Base-by-base conservation (phyloP, 2,113 vertebrate genomes). In the Marmota flaviventris region DNA sequence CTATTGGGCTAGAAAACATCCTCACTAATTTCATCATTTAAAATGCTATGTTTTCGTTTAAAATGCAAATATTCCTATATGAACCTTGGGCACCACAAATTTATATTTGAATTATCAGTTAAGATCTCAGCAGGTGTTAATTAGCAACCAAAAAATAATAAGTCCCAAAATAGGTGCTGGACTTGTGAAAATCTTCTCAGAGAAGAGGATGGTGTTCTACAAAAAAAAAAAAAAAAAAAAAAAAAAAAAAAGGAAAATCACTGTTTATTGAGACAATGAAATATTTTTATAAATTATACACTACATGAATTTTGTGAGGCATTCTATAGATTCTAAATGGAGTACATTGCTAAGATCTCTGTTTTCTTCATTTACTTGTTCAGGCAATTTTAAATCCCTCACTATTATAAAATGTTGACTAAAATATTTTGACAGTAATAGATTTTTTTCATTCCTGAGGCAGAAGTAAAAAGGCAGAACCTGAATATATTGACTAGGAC, bases 81-180 rank as follows among this genome's bases (percentile, higher is more conserved):
- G 84, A 45, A 10, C 83, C 20, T 7, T 7, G 92, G 24, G 29
- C 42, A 85, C 63, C 70, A 48, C 92, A 87, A 72, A 93, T 93
- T 84, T 92, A 2, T 87, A 65, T 79, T 27, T 81, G 20, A 94
- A 42, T 89, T 76, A 70, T 70, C 51, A 81, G 24, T 86, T 92
- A 91, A 92, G 4, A 92, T 89, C 12, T 89, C 51, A 79, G 18
- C 34, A 84, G 27, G 32, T 89, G 63, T 76, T 98, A 95, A 85
- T 94, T 93, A 89, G 10, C 39, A 92, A 86, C 45, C 10, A 5
- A 67, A 78, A 79, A 27, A 58, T 17, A 58, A 84, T 89, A 95
- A 17, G 81, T 78, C 2, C 9, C 22, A 76, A 83, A 86, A 8
- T 70, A 81, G 65, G 1, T 65, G 27, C 32, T 85, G 18, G 4